These are phyloP conservation scores for Chrysocyon brachyurus DNA, from an alignment of 2,797 vertebrate genomes.

Conservation along the genomic window DNA sequence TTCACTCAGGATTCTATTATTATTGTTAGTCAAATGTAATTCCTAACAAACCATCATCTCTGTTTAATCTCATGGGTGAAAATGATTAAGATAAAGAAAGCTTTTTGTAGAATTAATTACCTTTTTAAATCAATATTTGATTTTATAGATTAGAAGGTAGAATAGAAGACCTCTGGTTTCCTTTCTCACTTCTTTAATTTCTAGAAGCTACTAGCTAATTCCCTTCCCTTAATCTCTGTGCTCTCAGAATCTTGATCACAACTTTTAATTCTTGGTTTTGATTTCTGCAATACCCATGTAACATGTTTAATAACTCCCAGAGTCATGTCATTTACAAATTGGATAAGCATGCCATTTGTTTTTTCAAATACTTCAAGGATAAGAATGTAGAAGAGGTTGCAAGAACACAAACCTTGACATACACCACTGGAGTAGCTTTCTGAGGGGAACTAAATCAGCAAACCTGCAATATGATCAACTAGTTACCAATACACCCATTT, in stretches of 20 bases:
- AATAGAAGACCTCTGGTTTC: not conserved
- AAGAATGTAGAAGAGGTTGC: not conserved
- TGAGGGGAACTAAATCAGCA: not conserved
- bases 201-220: not conserved
- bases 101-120: not conserved
- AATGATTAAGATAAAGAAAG: conserved; percentile 28
- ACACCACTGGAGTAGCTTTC: not conserved
- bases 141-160: conserved; percentile 16
- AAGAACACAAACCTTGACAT: not conserved
- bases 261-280: conserved; percentile 10
- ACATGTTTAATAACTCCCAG: not conserved
- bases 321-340: conserved; percentile 22
- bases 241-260: not conserved
- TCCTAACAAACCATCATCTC: not conserved
- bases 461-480: not conserved
- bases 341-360: not conserved
- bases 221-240: not conserved
- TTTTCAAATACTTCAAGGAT: not conserved
- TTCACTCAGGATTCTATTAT: not conserved
- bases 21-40: not conserved
- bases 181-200: not conserved
- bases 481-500: not conserved
- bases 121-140: conserved; percentile 3
- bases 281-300: not conserved
- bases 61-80: conserved; percentile 11